Percentiles rank a stretch among this genome's conserved stretches.
These are phyloP conservation scores for Deilephila elpenor DNA, from an alignment of 2,888 invertebrate species.

Conservation along the genomic window DNA sequence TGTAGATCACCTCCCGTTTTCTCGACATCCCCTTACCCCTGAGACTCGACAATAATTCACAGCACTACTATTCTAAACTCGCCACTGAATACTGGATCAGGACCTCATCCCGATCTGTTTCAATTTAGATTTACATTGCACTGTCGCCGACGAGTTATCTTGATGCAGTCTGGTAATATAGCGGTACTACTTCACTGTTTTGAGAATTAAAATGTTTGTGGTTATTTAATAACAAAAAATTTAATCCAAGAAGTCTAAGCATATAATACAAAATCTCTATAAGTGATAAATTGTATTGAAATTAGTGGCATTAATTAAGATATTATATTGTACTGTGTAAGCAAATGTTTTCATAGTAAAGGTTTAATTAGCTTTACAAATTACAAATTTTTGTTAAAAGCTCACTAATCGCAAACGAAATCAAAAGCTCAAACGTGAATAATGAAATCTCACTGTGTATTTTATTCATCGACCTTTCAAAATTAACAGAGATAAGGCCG, in stretches of 20 bases:
- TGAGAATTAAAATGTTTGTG: background rate
- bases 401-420: slow-evolving; percentile 55
- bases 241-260: too few species aligned
- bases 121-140: slow-evolving; percentile 78
- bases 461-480: slow-evolving; percentile 78
- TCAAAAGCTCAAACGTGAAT: slow-evolving; percentile 66
- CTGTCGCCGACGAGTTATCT: slow-evolving; percentile 29
- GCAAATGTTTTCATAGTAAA: slow-evolving; percentile 6
- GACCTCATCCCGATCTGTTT: slow-evolving; percentile 70
- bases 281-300: too few species aligned
- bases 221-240: background rate
- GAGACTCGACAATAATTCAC: slow-evolving; percentile 82
- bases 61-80: slow-evolving; percentile 69
- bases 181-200: background rate
- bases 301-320: too few species aligned
- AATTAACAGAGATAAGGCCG: slow-evolving; percentile 79
- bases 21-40: slow-evolving; percentile 64
- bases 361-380: slow-evolving; percentile 17
- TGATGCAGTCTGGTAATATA: slow-evolving; percentile 16
- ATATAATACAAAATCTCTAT: too few species aligned
- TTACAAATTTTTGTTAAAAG: slow-evolving; percentile 21
- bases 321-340: too few species aligned
- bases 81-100: slow-evolving; percentile 79
- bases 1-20: slow-evolving; percentile 48
- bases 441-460: slow-evolving; percentile 72